Percentiles rank a stretch among this genome's conserved stretches.
phyloP scores from a whole-genome alignment of 35 echinoderm and acorn worm species.

The Patiria miniata region DNA sequence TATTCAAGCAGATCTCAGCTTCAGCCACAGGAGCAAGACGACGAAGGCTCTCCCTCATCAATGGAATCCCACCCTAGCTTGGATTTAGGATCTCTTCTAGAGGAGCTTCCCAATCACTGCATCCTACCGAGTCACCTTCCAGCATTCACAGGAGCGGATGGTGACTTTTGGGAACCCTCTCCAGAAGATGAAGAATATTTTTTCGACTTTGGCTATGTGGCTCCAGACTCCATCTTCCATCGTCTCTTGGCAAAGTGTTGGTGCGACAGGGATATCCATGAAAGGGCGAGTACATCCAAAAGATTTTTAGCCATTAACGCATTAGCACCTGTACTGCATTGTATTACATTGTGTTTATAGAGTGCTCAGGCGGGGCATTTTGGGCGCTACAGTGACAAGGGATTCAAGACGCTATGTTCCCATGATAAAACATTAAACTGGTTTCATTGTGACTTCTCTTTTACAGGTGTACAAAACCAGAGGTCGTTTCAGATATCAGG shows the following conservation, averaged over 20 bases:
- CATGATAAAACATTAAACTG: too few relatives aligned
- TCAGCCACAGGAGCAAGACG: too few relatives aligned
- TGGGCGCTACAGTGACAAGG: too few relatives aligned
- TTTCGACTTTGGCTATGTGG: conserved; percentile 55
- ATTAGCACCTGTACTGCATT: too few relatives aligned
- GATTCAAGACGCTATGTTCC: too few relatives aligned
- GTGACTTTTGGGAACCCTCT: background rate
- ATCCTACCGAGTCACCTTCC: conserved; percentile 11
- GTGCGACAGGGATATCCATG: background rate
- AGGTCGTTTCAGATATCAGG: conserved; percentile 17
- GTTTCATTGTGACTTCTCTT: background rate
- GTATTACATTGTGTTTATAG: too few relatives aligned
- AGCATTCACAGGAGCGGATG: background rate
- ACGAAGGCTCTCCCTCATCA: too few relatives aligned
- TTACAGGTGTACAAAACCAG: background rate
- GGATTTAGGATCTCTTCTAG: too few relatives aligned
- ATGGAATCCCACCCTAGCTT: too few relatives aligned
- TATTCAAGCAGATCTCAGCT: too few relatives aligned
- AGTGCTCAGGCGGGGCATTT: too few relatives aligned
- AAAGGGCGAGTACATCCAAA: background rate
- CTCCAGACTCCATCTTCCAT: background rate
- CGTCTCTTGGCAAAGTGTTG: conserved; percentile 35
- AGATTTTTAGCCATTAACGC: too few relatives aligned
- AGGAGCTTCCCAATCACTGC: background rate
- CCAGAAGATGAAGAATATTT: conserved; percentile 34